Conservation (phyloP, 2,797 vertebrate species). For the Telmatherina bonti region DNA sequence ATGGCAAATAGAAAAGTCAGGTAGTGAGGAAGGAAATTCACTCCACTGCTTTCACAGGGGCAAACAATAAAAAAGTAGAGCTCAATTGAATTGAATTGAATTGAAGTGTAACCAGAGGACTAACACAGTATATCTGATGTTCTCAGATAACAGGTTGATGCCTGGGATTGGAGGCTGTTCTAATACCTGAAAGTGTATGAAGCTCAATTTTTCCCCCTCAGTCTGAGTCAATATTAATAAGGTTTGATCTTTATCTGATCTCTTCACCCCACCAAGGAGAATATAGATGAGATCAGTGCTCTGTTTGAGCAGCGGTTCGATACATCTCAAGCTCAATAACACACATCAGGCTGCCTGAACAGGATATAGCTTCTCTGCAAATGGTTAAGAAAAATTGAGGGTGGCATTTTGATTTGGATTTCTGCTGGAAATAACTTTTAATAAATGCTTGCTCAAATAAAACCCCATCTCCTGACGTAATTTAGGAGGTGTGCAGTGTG, state of each 20-base stretch:
- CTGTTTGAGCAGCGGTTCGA: slow-evolving; percentile 84
- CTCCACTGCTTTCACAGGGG: slow-evolving; percentile 61
- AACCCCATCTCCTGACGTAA: slow-evolving; percentile 56
- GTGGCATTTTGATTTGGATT: slow-evolving; percentile 69
- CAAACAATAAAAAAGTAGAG: slow-evolving; percentile 49
- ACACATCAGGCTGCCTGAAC: slow-evolving; percentile 70
- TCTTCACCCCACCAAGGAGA: slow-evolving; percentile 81
- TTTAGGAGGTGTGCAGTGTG: slow-evolving; percentile 51
- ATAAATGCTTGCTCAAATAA: slow-evolving; percentile 71
- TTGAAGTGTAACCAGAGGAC: slow-evolving; percentile 81
- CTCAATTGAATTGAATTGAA: slow-evolving; percentile 82
- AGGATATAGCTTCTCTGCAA: slow-evolving; percentile 68
- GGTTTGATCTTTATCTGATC: slow-evolving; percentile 85
- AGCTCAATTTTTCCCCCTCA: slow-evolving; percentile 78
- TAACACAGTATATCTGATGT: slow-evolving; percentile 82
- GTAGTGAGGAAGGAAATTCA: slow-evolving; percentile 67
- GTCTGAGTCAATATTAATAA: slow-evolving; percentile 86
- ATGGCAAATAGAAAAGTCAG: slow-evolving; percentile 66
- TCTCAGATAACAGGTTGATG: slow-evolving; percentile 80
- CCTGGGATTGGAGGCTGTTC: slow-evolving; percentile 71
- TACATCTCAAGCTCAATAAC: slow-evolving; percentile 79
- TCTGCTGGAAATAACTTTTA: slow-evolving; percentile 56
- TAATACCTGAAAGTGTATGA: slow-evolving; percentile 82
- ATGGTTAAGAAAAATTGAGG: slow-evolving; percentile 70
- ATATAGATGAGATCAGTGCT: slow-evolving; percentile 83